Percentiles rank a stretch among this genome's conserved stretches.
Conservation (phyloP, 2,888 invertebrate genomes). For the Troglohyphantes excavatus region DNA sequence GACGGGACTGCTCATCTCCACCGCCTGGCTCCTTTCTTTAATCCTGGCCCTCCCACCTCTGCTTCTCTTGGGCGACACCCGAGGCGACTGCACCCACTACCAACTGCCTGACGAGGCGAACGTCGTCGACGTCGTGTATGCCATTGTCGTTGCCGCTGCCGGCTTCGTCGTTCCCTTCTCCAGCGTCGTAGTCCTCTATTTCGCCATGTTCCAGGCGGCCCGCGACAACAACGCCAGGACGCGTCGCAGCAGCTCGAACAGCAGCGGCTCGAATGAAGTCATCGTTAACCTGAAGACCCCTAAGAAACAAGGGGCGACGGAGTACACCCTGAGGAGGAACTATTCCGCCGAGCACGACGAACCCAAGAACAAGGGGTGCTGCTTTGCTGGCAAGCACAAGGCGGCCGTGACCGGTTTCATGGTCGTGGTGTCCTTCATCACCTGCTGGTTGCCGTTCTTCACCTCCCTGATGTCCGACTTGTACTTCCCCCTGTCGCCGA, state of each 20-base stretch:
- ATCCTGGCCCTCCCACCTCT: constrained; percentile 82
- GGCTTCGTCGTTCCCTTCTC: constrained; percentile 84
- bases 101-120: not conserved
- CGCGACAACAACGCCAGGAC: constrained; percentile 87
- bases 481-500: not conserved
- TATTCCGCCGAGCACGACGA: constrained; percentile 28
- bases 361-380: constrained; percentile 88
- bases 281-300: constrained; percentile 44
- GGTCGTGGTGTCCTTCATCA: constrained; percentile 88
- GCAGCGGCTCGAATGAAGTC: constrained; percentile 80
- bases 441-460: constrained; percentile 85
- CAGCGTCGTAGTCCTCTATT: constrained; percentile 88
- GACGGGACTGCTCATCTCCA: constrained; percentile 83
- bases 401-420: constrained; percentile 92
- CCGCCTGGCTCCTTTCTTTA: constrained; percentile 83
- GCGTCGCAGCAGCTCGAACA: constrained; percentile 84
- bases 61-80: constrained; percentile 3
- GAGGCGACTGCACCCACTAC: not conserved
- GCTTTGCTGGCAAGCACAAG: constrained; percentile 90
- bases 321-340: constrained; percentile 86
- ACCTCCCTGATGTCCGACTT: constrained; percentile 83
- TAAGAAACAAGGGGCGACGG: constrained; percentile 38
- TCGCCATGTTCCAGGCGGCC: constrained; percentile 89
- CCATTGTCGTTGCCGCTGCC: constrained; percentile 82
- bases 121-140: constrained; percentile 80